These are phyloP conservation scores for Oreohelix idahoensis DNA, from an alignment of 1,140 invertebrate genomes.

Conservation along the genomic window DNA sequence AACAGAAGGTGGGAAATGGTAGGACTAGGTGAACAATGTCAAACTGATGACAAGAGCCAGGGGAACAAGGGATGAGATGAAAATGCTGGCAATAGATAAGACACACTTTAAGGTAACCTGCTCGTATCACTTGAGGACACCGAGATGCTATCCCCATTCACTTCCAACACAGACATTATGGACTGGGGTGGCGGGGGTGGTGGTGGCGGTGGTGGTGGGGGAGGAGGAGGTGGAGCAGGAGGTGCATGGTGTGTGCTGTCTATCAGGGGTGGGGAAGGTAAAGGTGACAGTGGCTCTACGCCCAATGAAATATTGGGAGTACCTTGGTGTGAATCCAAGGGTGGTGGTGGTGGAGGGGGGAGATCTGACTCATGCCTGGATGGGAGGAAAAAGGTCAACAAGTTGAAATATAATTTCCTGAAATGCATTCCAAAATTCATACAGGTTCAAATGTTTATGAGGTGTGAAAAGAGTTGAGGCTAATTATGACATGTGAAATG, in stretches of 20 bases:
- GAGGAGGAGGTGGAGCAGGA: conserved; percentile 40
- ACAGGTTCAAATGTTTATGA: too few species aligned
- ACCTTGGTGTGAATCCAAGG: conserved; percentile 56
- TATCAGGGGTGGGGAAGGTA: conserved; percentile 45
- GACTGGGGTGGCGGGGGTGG: conserved; percentile 67
- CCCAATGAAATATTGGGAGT: conserved; percentile 75
- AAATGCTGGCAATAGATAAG: too few species aligned
- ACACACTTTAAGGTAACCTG: too few species aligned
- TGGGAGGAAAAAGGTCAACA: too few species aligned
- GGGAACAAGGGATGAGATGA: too few species aligned
- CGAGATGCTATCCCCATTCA: conserved; percentile 47
- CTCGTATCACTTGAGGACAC: conserved; percentile 61
- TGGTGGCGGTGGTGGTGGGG: conserved; percentile 56
- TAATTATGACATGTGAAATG: too few species aligned
- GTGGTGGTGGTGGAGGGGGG: conserved; percentile 74
- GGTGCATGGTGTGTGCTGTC: conserved; percentile 36
- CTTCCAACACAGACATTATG: conserved; percentile 45
- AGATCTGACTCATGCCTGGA: conserved; percentile 70
- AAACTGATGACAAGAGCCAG: too few species aligned
- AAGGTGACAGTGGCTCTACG: conserved; percentile 62
- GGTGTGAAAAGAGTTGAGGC: too few species aligned
- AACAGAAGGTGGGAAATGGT: too few species aligned
- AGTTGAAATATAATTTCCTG: too few species aligned
- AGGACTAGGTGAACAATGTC: too few species aligned
- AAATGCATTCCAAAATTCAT: too few species aligned